These are phyloP conservation scores for Gopherus flavomarginatus DNA, from an alignment of 2,113 vertebrate genomes.

Conservation along the genomic window DNA sequence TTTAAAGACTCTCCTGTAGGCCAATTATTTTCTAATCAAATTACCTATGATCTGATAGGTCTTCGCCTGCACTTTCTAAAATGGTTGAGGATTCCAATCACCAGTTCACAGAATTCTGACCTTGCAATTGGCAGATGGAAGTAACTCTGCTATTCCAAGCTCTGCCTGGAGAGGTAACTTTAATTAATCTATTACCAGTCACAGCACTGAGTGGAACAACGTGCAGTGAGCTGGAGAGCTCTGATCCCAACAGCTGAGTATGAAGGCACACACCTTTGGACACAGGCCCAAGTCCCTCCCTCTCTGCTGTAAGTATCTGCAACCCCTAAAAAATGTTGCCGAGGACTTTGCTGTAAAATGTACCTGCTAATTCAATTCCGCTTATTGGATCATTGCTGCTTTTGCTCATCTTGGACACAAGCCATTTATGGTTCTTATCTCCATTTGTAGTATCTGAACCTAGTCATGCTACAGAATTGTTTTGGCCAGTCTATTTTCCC, in stretches of 20 bases:
- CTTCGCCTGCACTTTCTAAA: accelerated
- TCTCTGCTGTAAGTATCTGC: neutral
- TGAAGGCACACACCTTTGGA: neutral
- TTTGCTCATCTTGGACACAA: accelerated
- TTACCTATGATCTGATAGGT: constrained; percentile 20
- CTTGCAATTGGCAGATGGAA: accelerated
- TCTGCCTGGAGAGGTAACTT: accelerated
- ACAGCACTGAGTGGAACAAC: neutral
- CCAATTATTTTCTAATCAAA: constrained; percentile 67
- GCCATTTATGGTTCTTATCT: neutral
- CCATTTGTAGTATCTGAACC: neutral
- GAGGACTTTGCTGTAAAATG: accelerated
- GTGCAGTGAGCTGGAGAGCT: neutral
- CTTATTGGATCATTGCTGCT: neutral
- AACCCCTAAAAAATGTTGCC: accelerated
- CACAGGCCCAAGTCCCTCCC: neutral
- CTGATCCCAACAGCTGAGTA: neutral
- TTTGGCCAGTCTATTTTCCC: neutral
- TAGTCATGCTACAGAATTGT: neutral
- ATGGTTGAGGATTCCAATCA: accelerated
- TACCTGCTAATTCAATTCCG: accelerated
- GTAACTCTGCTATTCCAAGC: accelerated
- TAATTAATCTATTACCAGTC: accelerated
- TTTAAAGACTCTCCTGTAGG: constrained; percentile 39
- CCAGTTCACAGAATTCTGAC: neutral